Conservation (phyloP, 1,140 invertebrate species). For the Diprion similis region DNA sequence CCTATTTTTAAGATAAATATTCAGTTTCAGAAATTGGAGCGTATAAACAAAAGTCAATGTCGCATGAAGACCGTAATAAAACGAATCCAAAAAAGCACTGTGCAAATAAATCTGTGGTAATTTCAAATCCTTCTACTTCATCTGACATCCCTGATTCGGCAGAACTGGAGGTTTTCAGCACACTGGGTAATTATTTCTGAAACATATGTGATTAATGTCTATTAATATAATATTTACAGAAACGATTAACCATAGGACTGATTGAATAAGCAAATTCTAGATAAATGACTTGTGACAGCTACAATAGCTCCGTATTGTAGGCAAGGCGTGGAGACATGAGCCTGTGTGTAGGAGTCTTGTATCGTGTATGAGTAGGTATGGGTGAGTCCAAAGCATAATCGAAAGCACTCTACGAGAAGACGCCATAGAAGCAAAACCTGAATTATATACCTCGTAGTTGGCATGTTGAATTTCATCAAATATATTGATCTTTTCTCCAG, state of each 20-base stretch:
- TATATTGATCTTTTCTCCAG: no score
- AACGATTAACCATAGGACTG: background rate
- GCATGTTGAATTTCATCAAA: no score
- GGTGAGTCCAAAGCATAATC: no score
- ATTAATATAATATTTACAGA: background rate
- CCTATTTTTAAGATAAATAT: background rate
- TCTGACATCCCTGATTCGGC: background rate
- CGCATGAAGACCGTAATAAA: background rate
- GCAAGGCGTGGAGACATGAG: no score
- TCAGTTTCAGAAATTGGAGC: background rate
- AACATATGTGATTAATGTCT: background rate
- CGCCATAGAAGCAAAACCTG: no score
- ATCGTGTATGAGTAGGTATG: no score
- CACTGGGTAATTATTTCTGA: background rate
- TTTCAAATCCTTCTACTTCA: background rate
- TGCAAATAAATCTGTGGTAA: background rate
- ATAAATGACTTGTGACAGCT: background rate
- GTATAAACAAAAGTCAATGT: background rate
- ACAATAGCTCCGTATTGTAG: no score
- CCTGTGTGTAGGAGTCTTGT: no score
- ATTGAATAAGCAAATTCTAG: background rate
- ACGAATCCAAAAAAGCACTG: background rate
- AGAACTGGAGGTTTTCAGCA: background rate
- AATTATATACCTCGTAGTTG: no score
- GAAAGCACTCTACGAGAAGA: no score